A percentile compares a stretch with the other conserved stretches of the same genome.
Evolutionary conservation across 2,888 invertebrate genomes (phyloP).

Genomic region (Diarsia brunnea): DNA sequence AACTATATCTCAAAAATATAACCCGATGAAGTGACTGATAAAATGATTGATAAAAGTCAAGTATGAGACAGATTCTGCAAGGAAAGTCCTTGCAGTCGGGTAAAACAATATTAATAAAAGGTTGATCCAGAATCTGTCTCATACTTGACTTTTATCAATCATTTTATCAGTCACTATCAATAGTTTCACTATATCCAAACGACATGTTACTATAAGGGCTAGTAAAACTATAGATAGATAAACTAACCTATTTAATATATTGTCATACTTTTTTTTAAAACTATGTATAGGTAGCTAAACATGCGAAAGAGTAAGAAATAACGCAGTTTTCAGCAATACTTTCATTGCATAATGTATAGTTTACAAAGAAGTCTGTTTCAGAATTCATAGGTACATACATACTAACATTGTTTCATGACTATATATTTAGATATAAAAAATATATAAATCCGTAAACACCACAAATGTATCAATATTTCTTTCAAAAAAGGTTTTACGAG

Average conservation of each 20-base stretch:
- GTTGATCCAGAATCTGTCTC: slow-evolving; percentile 22
- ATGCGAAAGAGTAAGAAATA: not conserved
- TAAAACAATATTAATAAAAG: not conserved
- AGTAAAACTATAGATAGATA: slow-evolving; percentile 15
- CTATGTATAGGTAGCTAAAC: not conserved
- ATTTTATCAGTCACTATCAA: slow-evolving; percentile 60
- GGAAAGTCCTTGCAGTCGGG: too few relatives aligned
- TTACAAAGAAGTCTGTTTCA: slow-evolving; percentile 2
- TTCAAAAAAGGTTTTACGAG: slow-evolving; percentile 71
- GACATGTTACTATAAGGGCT: slow-evolving; percentile 20
- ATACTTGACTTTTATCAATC: slow-evolving; percentile 44
- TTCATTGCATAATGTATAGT: slow-evolving; percentile 40
- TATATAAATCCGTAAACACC: slow-evolving; percentile 58
- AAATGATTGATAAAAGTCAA: slow-evolving; percentile 48
- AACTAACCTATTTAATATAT: slow-evolving; percentile 12
- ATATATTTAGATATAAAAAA: not conserved
- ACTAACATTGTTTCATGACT: slow-evolving; percentile 7
- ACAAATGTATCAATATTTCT: slow-evolving; percentile 43
- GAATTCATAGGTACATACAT: not conserved
- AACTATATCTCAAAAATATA: too few relatives aligned
- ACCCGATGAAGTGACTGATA: slow-evolving; percentile 57
- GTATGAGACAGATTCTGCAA: slow-evolving; percentile 30
- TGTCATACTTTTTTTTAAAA: slow-evolving; percentile 9
- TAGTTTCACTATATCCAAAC: slow-evolving; percentile 41
- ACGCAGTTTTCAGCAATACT: not conserved